Evolutionary conservation across 2,797 vertebrate species (phyloP).

Genomic region (Eptatretus atami): DNA sequence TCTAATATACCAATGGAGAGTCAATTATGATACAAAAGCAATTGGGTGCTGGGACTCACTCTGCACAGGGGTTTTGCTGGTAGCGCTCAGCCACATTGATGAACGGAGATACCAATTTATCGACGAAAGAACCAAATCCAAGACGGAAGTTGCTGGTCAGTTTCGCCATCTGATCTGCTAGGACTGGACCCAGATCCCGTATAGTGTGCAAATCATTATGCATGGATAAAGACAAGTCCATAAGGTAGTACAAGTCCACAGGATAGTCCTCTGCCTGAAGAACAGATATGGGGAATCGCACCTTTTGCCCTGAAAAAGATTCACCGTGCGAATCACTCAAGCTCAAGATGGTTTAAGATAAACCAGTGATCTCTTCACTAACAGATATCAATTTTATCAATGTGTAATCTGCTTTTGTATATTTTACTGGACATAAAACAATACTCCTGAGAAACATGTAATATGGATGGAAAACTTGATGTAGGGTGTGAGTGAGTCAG

Average conservation of each 20-base stretch:
- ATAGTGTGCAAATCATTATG: constrained; percentile 78
- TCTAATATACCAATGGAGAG: too few species aligned
- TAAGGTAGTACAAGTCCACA: constrained; percentile 84
- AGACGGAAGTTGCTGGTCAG: constrained; percentile 90
- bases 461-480: too few species aligned
- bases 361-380: too few species aligned
- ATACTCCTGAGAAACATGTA: too few species aligned
- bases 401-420: too few species aligned
- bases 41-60: constrained; percentile 20
- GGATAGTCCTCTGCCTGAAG: constrained; percentile 95
- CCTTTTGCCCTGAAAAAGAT: constrained; percentile 26
- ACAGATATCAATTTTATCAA: too few species aligned
- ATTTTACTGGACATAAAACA: too few species aligned
- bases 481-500: too few species aligned
- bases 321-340: too few species aligned
- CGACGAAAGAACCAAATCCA: constrained; percentile 79
- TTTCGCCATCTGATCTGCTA: constrained; percentile 69
- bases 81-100: constrained; percentile 67
- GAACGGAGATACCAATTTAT: constrained; percentile 84
- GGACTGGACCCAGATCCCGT: constrained; percentile 55
- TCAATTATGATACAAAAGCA: too few species aligned
- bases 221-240: constrained; percentile 97
- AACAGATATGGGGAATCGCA: constrained; percentile 43
- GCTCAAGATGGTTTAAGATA: too few species aligned
- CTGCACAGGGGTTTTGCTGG: constrained; percentile 66